Base-by-base conservation (phyloP, 2,113 vertebrate genomes). In the Paraplagusia blochii region DNA sequence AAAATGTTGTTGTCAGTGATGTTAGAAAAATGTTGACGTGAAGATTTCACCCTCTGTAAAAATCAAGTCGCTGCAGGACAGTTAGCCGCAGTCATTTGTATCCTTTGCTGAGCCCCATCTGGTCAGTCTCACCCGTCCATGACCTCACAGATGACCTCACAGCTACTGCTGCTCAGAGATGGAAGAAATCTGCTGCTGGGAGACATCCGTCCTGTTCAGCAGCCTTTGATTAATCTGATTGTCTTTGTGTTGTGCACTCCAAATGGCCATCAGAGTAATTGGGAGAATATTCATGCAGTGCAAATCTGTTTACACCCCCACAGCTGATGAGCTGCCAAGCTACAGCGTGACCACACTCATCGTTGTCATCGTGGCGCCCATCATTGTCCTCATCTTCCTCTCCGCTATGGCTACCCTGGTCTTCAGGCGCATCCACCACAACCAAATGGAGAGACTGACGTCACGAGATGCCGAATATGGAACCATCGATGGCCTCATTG, bases 401-500 rank as follows among this genome's bases (percentile, higher is more conserved):
- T 93, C 94, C 14, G 87, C 86, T 0, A 69, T 93, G 6, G 91
- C 94, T 12, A 88, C 94, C 76, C 85, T 96, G 12, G 87, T 95
- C 56, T 91, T 98, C 77, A 90, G 91, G 47, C 94, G 93, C 65
- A 91, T 97, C 63, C 93, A 95, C 80, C 90, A 90, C 43, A 93
- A 90, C 74, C 94, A 94, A 39, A 94, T 98, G 91, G 94, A 99
- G 77, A 90, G 95, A 36, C 89, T 98, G 22, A 95, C 92, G 1
- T 91, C 94, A 0, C 91, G 95, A 35, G 96, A 98, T 49, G 95
- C 94, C 2, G 97, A 98, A 44, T 98, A 98, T 0, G 97, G 96
- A 63, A 94, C 95, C 1, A 95, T 98, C 0, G 96, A 99, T 53
- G 97, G 96, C 7, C 94, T 99, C 43, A 98, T 99, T 57, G 94